A percentile compares a stretch with the other conserved stretches of the same genome.
Evolutionary conservation across 2,888 invertebrate species (phyloP).

Genomic region (Eretmocerus hayati): DNA sequence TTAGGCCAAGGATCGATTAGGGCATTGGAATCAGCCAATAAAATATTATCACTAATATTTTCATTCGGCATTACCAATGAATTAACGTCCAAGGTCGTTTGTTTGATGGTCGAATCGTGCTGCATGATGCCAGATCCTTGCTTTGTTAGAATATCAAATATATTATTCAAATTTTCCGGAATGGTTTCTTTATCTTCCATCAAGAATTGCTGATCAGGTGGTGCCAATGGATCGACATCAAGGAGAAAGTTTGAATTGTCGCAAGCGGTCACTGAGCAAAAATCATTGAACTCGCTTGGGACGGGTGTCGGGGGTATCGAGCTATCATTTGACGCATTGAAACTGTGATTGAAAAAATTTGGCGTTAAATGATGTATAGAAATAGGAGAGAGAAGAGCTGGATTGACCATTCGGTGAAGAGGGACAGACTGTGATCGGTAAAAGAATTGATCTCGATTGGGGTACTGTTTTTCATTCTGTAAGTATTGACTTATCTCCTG

Average conservation of each 20-base stretch:
- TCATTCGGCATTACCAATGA: conserved; percentile 29
- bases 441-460: conserved; percentile 38
- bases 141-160: conserved; percentile 57
- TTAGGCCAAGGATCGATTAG: conserved; percentile 32
- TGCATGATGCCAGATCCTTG: conserved; percentile 31
- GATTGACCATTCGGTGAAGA: conserved; percentile 53
- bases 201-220: conserved; percentile 37
- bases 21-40: conserved; percentile 28
- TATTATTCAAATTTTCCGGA: conserved; percentile 59
- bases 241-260: conserved; percentile 49
- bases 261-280: conserved; percentile 56
- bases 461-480: conserved; percentile 51
- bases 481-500: conserved; percentile 60
- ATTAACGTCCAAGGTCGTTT: conserved; percentile 30
- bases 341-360: conserved; percentile 34
- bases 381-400: conserved; percentile 43
- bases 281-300: conserved; percentile 66
- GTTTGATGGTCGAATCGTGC: conserved; percentile 5
- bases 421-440: conserved; percentile 76
- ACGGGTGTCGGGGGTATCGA: conserved; percentile 64
- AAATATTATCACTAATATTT: conserved; percentile 31
- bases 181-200: conserved; percentile 44
- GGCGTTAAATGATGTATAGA: conserved; percentile 37
- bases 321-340: conserved; percentile 52
- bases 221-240: conserved; percentile 39